Base-by-base conservation (phyloP, 2,113 vertebrate species). In the Chrysochloris asiatica region DNA sequence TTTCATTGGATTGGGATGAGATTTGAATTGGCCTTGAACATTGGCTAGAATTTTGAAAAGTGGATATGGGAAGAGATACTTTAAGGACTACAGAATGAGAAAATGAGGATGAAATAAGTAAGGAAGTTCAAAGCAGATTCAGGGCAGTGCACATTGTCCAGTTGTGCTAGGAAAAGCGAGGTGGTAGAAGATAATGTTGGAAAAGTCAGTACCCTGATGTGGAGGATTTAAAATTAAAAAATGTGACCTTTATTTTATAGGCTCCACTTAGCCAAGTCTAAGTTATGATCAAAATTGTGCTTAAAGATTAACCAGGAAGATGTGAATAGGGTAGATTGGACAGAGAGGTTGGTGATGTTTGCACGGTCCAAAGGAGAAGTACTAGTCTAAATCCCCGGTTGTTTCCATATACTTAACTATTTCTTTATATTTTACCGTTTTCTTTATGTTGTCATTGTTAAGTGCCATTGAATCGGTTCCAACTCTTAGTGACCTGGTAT, bases 141-240 rank as follows among this genome's bases (percentile, higher is more conserved):
- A 41, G 61, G 43, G 54, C 52, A 67, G n/a, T 24, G 13, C 7
- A 3, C 50, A 43, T 77, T 26, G 67, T 93, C 43, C 4, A 1
- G 33, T 47, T 88, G 17, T 33, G 21, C 71, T 47, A 54, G 76
- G 82, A 83, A 54, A 83, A 79, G 72, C 38, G 38, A 59, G 65
- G 88, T 61, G 28, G 73, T 41, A 63, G 43, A 80, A 47, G 63
- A n/a, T 45, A 61, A 38, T n/a, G n/a, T 78, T 93, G 88, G 71
- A 69, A 83, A 93, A 69, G 73, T 56, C 12, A 19, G 47, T 52
- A 61, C 88, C 45, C 54, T 78, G 52, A 91, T 73, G 65, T 91
- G 73, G 43, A 80, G 41, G 52, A 85, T 89, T 93, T 86, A 72
- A 54, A 78, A 67, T 95, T 82, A 43, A 3, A 87, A 86, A 69